A percentile compares a stretch with the other conserved stretches of the same genome.
These are phyloP conservation scores for Rhizomys pruinosus DNA, from an alignment of 2,113 vertebrate genomes.

Conservation along the genomic window DNA sequence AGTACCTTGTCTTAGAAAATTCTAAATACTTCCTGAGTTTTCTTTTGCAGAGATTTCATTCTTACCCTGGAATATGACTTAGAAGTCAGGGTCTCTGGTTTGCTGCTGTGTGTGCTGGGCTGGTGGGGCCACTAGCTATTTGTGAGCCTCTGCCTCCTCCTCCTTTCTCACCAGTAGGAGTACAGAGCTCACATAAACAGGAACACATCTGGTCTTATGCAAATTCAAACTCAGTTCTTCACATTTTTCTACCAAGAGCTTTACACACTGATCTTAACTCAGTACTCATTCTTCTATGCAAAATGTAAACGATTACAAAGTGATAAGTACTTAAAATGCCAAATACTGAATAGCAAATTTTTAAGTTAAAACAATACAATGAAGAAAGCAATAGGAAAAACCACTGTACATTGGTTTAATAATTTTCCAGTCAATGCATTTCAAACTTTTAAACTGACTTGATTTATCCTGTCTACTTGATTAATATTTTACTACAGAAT, in stretches of 20 bases:
- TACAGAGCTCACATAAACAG: neutral
- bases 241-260: neutral
- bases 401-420: neutral
- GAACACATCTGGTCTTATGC: neutral
- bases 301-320: neutral
- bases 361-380: neutral
- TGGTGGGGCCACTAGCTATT: too few species aligned
- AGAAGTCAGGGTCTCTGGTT: neutral
- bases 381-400: neutral
- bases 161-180: neutral
- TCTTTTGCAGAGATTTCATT: neutral
- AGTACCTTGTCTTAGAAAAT: neutral
- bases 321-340: neutral
- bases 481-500: conserved; percentile 11
- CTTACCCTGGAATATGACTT: neutral
- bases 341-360: neutral
- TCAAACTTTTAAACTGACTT: conserved; percentile 1
- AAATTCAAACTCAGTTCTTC: neutral
- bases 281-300: neutral
- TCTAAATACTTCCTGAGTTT: neutral
- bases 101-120: too few species aligned
- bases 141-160: too few species aligned
- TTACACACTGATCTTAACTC: neutral
- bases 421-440: neutral
- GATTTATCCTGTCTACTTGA: neutral